Evolutionary conservation across 2,888 invertebrate genomes (phyloP).

Genomic region (Heteromyza rotundicornis): DNA sequence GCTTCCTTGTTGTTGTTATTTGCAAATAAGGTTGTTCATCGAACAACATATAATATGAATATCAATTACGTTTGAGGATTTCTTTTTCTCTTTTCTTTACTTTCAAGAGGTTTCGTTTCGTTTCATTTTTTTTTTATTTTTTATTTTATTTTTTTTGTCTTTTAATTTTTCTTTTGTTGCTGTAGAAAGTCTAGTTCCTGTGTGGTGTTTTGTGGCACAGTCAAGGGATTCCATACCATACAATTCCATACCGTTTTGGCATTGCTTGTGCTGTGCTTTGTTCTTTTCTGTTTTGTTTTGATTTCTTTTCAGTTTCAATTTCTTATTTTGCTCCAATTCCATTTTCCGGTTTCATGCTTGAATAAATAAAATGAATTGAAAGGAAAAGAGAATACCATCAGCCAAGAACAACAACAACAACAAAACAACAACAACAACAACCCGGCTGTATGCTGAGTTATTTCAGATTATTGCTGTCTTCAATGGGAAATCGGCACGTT

Average conservation of each 20-base stretch:
- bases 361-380: conserved; percentile 15
- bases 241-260: too few relatives aligned
- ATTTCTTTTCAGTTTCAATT: conserved; percentile 4
- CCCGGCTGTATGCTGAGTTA: neutral
- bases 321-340: neutral
- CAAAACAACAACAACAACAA: neutral
- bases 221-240: too few relatives aligned
- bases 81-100: too few relatives aligned
- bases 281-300: conserved; percentile 4
- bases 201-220: neutral
- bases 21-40: too few relatives aligned
- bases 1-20: neutral
- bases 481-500: neutral
- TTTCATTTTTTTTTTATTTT: conserved; percentile 1
- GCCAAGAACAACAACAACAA: conserved; percentile 5
- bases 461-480: neutral
- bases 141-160: conserved; percentile 2
- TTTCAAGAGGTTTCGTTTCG: neutral
- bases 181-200: too few relatives aligned
- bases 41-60: conserved; percentile 22
- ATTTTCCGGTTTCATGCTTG: conserved; percentile 10
- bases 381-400: neutral
- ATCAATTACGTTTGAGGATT: conserved; percentile 25
- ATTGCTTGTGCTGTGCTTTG: neutral
- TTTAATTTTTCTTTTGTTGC: conserved; percentile 4